phyloP scores from a whole-genome alignment of 1,140 invertebrate genomes.

The Pinna nobilis region DNA sequence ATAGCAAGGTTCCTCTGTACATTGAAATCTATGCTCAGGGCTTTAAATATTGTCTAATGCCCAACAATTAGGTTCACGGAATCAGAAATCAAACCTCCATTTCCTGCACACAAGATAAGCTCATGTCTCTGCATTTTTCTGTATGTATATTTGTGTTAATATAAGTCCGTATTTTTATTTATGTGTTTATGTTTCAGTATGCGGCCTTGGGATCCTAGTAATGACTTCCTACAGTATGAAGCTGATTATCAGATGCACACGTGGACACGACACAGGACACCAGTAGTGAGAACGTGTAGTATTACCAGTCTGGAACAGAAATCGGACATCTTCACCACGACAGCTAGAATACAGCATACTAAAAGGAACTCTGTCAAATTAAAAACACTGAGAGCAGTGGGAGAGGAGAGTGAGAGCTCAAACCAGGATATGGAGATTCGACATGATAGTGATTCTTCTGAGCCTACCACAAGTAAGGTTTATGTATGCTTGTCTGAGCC shows the following conservation, averaged over 20 bases:
- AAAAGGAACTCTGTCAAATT: slow-evolving; percentile 44
- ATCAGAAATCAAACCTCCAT: not conserved
- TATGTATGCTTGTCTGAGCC: not conserved
- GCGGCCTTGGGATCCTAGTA: slow-evolving; percentile 88
- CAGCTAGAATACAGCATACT: slow-evolving; percentile 12
- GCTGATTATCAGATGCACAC: slow-evolving; percentile 83
- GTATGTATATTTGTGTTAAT: too few relatives aligned
- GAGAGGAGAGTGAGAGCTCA: slow-evolving; percentile 70
- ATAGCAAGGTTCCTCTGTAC: too few relatives aligned
- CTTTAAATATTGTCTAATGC: too few relatives aligned
- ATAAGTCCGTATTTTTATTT: not conserved
- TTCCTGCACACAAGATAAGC: not conserved
- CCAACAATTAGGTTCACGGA: not conserved
- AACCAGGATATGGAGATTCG: slow-evolving; percentile 53
- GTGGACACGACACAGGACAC: slow-evolving; percentile 83
- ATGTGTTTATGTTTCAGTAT: slow-evolving; percentile 60
- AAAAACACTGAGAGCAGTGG: slow-evolving; percentile 38
- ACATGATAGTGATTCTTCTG: slow-evolving; percentile 64
- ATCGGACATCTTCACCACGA: slow-evolving; percentile 14
- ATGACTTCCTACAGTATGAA: slow-evolving; percentile 89
- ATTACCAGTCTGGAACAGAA: slow-evolving; percentile 66
- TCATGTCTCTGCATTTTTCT: not conserved
- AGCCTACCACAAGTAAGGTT: slow-evolving; percentile 44
- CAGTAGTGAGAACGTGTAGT: slow-evolving; percentile 76
- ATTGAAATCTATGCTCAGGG: too few relatives aligned